A percentile compares a stretch with the other conserved stretches of the same genome.
These are phyloP conservation scores for Epizoanthus rinbou DNA, from an alignment of 92 coral and sea anemone genomes.

Conservation along the genomic window DNA sequence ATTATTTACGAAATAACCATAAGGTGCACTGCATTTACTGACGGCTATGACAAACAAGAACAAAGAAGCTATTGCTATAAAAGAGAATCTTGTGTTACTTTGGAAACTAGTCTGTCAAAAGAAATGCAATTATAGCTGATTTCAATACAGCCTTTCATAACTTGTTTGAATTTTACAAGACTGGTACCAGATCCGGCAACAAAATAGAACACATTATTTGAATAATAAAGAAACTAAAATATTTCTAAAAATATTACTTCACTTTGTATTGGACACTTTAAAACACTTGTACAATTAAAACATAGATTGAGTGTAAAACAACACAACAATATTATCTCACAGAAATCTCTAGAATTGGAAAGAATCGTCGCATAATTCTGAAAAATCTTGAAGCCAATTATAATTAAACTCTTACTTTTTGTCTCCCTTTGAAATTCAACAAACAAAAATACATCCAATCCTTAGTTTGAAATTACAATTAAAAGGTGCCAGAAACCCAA, in stretches of 20 bases:
- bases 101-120: neutral
- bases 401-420: constrained; percentile 6
- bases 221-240: neutral
- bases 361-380: neutral
- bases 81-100: too few relatives aligned
- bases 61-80: too few relatives aligned
- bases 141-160: neutral
- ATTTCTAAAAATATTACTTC: neutral
- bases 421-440: neutral
- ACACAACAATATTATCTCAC: neutral
- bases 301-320: neutral
- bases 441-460: neutral
- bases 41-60: too few relatives aligned
- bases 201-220: neutral
- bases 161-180: neutral
- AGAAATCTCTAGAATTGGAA: neutral
- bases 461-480: constrained; percentile 1
- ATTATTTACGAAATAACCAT: too few relatives aligned
- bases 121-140: neutral
- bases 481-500: constrained; percentile 7
- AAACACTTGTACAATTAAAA: neutral
- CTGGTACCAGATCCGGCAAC: neutral
- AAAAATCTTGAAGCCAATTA: neutral
- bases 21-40: too few relatives aligned
- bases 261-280: neutral